Percentiles rank a stretch among this genome's conserved stretches.
These are phyloP conservation scores for Eupsittula cactorum DNA, from an alignment of 2,113 vertebrate genomes.

Conservation along the genomic window DNA sequence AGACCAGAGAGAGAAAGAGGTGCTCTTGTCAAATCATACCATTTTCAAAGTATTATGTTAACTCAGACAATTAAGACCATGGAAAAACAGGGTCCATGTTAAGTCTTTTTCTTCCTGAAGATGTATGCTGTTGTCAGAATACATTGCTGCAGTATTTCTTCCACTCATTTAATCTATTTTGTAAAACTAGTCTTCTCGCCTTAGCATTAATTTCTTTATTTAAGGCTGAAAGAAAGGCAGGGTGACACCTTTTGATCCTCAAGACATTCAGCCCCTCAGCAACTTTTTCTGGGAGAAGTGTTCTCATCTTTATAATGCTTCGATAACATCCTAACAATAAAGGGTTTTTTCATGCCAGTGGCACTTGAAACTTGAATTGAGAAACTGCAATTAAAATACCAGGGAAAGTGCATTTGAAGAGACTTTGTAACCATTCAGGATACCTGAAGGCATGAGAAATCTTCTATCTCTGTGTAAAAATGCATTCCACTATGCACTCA, in stretches of 20 bases:
- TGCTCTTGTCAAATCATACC: neutral
- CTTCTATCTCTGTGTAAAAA: neutral
- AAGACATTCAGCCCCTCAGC: neutral
- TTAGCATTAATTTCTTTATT: neutral
- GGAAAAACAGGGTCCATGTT: neutral
- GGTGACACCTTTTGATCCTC: neutral
- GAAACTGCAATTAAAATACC: conserved; percentile 34
- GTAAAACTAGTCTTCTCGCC: neutral
- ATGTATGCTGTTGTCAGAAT: neutral
- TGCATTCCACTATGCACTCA: neutral
- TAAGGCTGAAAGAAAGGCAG: neutral
- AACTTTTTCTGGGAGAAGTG: neutral
- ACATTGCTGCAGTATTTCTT: neutral
- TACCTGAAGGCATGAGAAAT: neutral
- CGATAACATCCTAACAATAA: neutral
- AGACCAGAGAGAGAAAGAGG: neutral
- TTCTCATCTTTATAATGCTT: neutral
- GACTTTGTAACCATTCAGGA: neutral
- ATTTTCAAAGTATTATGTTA: neutral
- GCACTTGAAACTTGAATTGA: neutral
- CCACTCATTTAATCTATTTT: neutral
- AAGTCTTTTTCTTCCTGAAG: neutral
- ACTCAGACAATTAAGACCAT: neutral
- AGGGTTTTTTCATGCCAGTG: neutral
- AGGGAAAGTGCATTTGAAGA: neutral